Evolutionary conservation across 2,888 invertebrate genomes (phyloP).

Genomic region (Xanthia icteritia): DNA sequence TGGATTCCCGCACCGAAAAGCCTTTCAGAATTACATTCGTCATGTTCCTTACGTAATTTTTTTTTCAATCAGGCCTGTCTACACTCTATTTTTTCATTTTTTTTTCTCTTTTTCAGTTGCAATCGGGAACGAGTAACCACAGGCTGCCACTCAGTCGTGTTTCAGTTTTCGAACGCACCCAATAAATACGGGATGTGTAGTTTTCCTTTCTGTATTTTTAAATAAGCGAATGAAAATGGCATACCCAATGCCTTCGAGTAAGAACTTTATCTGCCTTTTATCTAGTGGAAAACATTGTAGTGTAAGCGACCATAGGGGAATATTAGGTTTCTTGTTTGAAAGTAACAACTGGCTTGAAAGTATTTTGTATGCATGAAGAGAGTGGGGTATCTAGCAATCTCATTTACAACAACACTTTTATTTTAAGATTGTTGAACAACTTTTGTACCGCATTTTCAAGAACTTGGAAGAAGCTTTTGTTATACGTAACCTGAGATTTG

Average conservation of each 20-base stretch:
- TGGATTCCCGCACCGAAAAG: constrained; percentile 49
- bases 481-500: constrained; percentile 6
- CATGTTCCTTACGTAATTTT: constrained; percentile 55
- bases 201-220: constrained; percentile 29
- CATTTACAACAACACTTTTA: constrained; percentile 44
- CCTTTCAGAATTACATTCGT: constrained; percentile 57
- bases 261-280: constrained; percentile 27
- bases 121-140: constrained; percentile 57
- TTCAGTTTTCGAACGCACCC: constrained; percentile 57
- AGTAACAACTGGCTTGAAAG: constrained; percentile 23
- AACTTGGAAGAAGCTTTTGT: constrained; percentile 28
- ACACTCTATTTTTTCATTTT: constrained; percentile 58
- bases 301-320: constrained; percentile 16
- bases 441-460: constrained; percentile 38
- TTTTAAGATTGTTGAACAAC: constrained; percentile 33
- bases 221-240: constrained; percentile 17
- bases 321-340: constrained; percentile 41
- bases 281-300: constrained; percentile 22
- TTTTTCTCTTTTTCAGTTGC: constrained; percentile 60
- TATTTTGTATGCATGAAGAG: constrained; percentile 38
- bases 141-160: constrained; percentile 61
- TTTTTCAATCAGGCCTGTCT: constrained; percentile 64
- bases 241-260: not conserved
- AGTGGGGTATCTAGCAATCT: constrained; percentile 47
- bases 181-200: constrained; percentile 45